phyloP scores from a whole-genome alignment of 92 coral and sea anemone species.

The Parazoanthus atlanticus region DNA sequence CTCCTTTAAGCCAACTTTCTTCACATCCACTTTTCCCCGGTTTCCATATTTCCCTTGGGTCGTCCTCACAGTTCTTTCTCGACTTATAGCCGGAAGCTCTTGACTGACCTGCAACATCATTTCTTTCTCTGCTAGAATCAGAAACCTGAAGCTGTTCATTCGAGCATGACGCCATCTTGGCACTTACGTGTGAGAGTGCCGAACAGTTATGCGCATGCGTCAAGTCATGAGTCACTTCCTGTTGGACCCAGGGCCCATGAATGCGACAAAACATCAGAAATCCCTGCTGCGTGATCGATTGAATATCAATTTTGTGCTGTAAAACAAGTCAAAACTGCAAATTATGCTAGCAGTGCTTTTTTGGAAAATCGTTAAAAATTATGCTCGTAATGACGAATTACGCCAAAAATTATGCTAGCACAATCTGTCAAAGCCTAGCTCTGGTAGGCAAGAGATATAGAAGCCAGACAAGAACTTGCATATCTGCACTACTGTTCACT shows the following conservation, averaged over 20 bases:
- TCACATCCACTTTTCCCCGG: background rate
- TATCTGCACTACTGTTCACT: no score
- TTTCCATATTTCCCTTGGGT: background rate
- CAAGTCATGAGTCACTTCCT: slow-evolving; percentile 8
- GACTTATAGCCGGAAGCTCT: background rate
- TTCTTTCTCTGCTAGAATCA: slow-evolving; percentile 7
- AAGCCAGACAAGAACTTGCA: no score
- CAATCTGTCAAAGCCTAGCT: no score
- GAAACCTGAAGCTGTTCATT: slow-evolving; percentile 20
- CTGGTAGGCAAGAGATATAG: no score
- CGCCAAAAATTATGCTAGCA: no score
- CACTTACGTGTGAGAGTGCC: background rate
- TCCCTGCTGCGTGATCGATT: background rate
- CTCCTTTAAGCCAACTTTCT: slow-evolving; percentile 4
- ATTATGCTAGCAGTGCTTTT: no score
- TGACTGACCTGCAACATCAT: slow-evolving; percentile 8
- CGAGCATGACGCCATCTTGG: slow-evolving; percentile 18
- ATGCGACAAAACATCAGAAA: background rate
- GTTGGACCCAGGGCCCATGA: no score
- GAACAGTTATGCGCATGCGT: slow-evolving; percentile 30
- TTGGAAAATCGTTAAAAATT: no score
- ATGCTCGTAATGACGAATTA: no score
- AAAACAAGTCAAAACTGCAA: no score
- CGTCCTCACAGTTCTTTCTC: slow-evolving; percentile 8
- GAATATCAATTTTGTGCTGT: background rate